A percentile compares a stretch with the other conserved stretches of the same genome.
Conservation (phyloP, 2,888 invertebrate genomes). For the Plebejus anna region DNA sequence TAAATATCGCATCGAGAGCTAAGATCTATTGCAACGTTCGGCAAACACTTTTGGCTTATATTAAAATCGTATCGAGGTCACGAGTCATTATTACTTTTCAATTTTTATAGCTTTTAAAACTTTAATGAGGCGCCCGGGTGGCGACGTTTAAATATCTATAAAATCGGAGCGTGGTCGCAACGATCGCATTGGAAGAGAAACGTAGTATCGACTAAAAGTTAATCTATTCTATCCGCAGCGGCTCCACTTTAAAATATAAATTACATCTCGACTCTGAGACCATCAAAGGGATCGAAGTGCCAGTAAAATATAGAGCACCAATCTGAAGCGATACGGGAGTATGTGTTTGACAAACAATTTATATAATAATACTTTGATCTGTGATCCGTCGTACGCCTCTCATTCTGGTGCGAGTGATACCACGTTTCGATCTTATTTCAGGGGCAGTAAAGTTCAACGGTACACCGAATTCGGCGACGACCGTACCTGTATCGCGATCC, state of each 20-base stretch:
- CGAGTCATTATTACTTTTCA: conserved; percentile 14
- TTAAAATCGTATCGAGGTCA: conserved; percentile 7
- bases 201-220: not conserved
- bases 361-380: conserved; percentile 5
- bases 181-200: not conserved
- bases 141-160: not conserved
- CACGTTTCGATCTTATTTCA: not conserved
- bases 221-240: not conserved
- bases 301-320: conserved; percentile 56
- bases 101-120: conserved; percentile 6
- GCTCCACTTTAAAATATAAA: not conserved
- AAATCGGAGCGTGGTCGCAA: not conserved
- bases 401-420: not conserved
- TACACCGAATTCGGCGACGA: not conserved
- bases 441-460: not conserved
- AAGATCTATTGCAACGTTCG: conserved; percentile 10
- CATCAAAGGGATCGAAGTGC: conserved; percentile 52
- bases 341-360: conserved; percentile 24
- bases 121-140: not conserved
- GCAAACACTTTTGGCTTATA: conserved; percentile 7
- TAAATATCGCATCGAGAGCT: conserved; percentile 9
- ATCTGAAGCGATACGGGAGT: not conserved
- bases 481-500: conserved; percentile 11
- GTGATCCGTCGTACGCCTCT: not conserved
- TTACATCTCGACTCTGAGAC: conserved; percentile 33